Percentiles rank a stretch among this genome's conserved stretches.
Evolutionary conservation across 2,888 invertebrate species (phyloP).

Genomic region (Torymus aiolomorphi): DNA sequence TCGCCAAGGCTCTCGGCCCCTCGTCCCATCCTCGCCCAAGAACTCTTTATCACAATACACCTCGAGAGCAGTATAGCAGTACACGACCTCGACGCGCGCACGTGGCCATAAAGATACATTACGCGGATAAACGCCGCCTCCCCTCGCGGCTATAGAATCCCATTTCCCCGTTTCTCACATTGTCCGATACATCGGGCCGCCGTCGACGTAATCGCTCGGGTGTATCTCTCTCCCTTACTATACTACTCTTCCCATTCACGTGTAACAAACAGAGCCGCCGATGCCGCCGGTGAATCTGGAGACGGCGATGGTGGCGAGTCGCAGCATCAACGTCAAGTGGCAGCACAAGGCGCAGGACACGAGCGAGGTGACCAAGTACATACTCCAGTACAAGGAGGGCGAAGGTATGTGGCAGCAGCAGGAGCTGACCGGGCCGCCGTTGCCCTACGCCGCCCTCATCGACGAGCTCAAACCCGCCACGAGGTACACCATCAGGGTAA

Average conservation of each 20-base stretch:
- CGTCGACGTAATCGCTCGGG: too few relatives aligned
- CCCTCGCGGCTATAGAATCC: too few relatives aligned
- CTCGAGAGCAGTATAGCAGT: too few relatives aligned
- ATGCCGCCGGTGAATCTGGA: constrained; percentile 83
- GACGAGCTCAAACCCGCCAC: constrained; percentile 85
- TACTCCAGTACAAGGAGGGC: constrained; percentile 82
- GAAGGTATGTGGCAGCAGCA: constrained; percentile 81
- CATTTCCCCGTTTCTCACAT: too few relatives aligned
- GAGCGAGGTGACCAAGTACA: constrained; percentile 83
- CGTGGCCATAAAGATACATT: too few relatives aligned
- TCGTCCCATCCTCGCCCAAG: too few relatives aligned
- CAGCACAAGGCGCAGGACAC: constrained; percentile 82
- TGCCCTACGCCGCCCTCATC: constrained; percentile 80
- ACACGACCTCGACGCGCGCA: too few relatives aligned
- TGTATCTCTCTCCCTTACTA: too few relatives aligned
- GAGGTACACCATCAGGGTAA: constrained; percentile 82
- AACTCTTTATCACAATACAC: too few relatives aligned
- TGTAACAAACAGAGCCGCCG: constrained; percentile 80
- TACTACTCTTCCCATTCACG: too few relatives aligned
- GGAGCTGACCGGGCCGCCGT: constrained; percentile 81
- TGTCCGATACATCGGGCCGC: not conserved
- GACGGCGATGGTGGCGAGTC: constrained; percentile 83
- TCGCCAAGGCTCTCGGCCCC: too few relatives aligned
- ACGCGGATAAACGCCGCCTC: too few relatives aligned
- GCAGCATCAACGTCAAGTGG: constrained; percentile 87